phyloP scores from a whole-genome alignment of 2,888 invertebrate genomes.

The Chrysopilus asiliformis region DNA sequence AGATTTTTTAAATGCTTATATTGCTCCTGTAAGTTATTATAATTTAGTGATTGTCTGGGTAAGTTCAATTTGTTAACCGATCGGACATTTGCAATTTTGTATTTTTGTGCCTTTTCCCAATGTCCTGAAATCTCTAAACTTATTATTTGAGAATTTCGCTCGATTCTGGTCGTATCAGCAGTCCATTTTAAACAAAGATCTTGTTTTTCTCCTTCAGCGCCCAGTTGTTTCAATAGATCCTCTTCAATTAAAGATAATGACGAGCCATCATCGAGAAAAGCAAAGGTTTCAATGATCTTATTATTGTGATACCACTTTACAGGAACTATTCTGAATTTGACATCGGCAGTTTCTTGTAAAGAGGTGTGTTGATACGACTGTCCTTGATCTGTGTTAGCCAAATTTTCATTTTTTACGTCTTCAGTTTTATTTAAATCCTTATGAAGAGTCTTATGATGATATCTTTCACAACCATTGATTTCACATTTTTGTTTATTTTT shows the following conservation, averaged over 20 bases:
- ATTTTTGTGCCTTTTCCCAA: not conserved
- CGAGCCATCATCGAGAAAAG: conserved; percentile 15
- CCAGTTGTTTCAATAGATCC: conserved; percentile 5
- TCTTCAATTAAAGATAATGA: conserved; percentile 15
- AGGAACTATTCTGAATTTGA: conserved; percentile 11
- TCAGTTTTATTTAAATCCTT: no score
- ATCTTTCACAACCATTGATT: no score
- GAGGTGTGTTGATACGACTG: no score
- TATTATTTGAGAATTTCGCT: conserved; percentile 10
- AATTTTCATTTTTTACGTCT: no score
- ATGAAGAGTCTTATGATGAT: no score
- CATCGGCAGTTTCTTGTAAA: no score
- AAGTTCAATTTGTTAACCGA: not conserved
- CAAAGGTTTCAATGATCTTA: conserved; percentile 11
- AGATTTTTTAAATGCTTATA: no score
- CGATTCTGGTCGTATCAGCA: conserved; percentile 9
- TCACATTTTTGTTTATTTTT: no score
- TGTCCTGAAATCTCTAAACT: conserved; percentile 9
- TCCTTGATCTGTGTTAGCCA: no score
- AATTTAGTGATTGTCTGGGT: no score
- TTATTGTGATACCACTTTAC: conserved; percentile 11
- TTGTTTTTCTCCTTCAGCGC: conserved; percentile 10
- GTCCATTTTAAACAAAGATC: conserved; percentile 14
- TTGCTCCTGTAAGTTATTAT: no score
- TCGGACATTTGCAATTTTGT: not conserved